These are phyloP conservation scores for Latheticus oryzae DNA, from an alignment of 2,888 invertebrate species.

Conservation along the genomic window DNA sequence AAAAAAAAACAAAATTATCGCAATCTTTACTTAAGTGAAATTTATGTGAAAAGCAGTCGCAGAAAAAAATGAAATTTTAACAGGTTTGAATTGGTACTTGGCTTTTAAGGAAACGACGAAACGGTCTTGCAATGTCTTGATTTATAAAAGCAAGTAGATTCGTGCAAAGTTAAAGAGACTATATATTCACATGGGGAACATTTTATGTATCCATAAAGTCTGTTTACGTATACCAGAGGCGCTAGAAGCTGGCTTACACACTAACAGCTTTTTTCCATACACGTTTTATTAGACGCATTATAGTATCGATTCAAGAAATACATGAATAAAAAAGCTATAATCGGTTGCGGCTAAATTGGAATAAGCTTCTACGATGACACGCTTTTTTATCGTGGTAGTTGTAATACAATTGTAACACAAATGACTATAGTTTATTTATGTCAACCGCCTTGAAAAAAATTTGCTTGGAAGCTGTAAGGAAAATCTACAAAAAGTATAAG, in stretches of 20 bases:
- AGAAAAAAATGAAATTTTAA: conserved; percentile 1
- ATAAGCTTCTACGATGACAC: too few relatives aligned
- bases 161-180: conserved; percentile 48
- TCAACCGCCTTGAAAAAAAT: too few relatives aligned
- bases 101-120: conserved; percentile 21
- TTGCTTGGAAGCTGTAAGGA: too few relatives aligned
- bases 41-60: conserved; percentile 18
- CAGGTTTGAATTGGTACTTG: conserved; percentile 24
- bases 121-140: conserved; percentile 32
- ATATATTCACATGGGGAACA: conserved; percentile 52
- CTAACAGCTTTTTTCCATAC: conserved; percentile 49
- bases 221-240: conserved; percentile 52
- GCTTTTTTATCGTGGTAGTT: too few relatives aligned
- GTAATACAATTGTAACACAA: too few relatives aligned
- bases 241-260: conserved; percentile 45
- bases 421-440: too few relatives aligned
- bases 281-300: conserved; percentile 50
- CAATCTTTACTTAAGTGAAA: too few relatives aligned
- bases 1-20: too few relatives aligned
- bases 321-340: conserved; percentile 22
- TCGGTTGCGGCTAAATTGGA: too few relatives aligned
- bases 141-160: conserved; percentile 44
- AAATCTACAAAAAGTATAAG: too few relatives aligned
- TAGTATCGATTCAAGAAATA: conserved; percentile 39
- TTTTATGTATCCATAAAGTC: conserved; percentile 58